Conservation (phyloP, 2,888 invertebrate genomes). For the Eucriotettix oculatus region DNA sequence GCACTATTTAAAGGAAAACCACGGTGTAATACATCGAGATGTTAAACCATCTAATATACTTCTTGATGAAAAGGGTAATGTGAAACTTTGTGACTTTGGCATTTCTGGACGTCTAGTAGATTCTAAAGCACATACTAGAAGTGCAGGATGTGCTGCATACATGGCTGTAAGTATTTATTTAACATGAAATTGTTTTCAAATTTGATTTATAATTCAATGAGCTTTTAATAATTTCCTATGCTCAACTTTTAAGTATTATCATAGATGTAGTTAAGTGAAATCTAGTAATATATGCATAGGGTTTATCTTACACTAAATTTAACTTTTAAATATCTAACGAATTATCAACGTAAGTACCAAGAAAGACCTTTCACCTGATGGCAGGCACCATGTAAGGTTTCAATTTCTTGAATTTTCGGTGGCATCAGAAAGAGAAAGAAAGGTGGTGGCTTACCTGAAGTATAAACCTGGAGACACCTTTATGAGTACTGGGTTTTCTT, state of each 20-base stretch:
- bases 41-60: conserved; percentile 98
- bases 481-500: too few species aligned
- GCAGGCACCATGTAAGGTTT: too few species aligned
- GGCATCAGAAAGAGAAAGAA: too few species aligned
- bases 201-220: background rate
- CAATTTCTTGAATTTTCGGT: too few species aligned
- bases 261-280: background rate
- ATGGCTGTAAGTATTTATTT: conserved; percentile 66
- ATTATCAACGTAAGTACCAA: too few species aligned
- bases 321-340: too few species aligned
- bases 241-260: background rate
- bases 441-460: too few species aligned
- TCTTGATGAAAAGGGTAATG: conserved; percentile 83
- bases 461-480: too few species aligned
- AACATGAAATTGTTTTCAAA: background rate
- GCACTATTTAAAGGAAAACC: conserved; percentile 91
- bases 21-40: conserved; percentile 94
- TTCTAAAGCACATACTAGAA: conserved; percentile 92
- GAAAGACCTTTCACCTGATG: too few species aligned
- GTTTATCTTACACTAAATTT: too few species aligned
- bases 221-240: background rate
- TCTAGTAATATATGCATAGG: too few species aligned
- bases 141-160: conserved; percentile 97
- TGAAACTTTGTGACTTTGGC: conserved; percentile 98
- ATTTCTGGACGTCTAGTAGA: conserved; percentile 96